These are phyloP conservation scores for Stomatorhinus ivindoensis DNA, from an alignment of 2,113 vertebrate species.

Conservation along the genomic window DNA sequence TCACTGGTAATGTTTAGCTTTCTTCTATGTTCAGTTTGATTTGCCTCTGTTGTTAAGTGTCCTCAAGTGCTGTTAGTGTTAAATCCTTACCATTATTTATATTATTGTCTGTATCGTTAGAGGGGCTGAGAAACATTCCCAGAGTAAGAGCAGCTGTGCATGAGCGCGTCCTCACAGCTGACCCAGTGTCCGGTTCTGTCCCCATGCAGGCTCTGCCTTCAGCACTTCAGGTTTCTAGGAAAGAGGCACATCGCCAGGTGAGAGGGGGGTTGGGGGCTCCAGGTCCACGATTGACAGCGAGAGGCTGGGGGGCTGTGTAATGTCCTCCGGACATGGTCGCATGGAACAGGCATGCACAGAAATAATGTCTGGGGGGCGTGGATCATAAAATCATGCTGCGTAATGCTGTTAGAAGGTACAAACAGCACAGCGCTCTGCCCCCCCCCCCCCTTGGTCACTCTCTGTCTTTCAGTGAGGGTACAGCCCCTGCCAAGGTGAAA, in stretches of 20 bases:
- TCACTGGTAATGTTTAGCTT: background rate
- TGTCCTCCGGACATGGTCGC: background rate
- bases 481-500: constrained; percentile 2
- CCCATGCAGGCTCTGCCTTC: constrained; percentile 81
- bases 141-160: background rate
- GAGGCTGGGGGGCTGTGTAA: background rate
- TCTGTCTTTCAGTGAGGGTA: background rate
- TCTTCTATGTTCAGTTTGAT: background rate
- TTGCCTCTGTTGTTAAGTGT: background rate
- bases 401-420: background rate
- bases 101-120: background rate
- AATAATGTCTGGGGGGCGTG: background rate
- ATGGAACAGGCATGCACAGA: background rate
- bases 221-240: constrained; percentile 93
- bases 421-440: background rate
- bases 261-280: constrained; percentile 24
- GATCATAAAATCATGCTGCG: background rate
- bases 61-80: background rate
- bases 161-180: background rate
- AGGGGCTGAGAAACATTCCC: background rate
- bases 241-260: constrained; percentile 95
- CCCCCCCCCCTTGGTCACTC: background rate
- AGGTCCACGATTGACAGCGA: background rate
- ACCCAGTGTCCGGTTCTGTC: background rate
- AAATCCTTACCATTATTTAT: background rate